Evolutionary conservation across 2,797 vertebrate species (phyloP).

Genomic region (Eurystomus glaucurus): DNA sequence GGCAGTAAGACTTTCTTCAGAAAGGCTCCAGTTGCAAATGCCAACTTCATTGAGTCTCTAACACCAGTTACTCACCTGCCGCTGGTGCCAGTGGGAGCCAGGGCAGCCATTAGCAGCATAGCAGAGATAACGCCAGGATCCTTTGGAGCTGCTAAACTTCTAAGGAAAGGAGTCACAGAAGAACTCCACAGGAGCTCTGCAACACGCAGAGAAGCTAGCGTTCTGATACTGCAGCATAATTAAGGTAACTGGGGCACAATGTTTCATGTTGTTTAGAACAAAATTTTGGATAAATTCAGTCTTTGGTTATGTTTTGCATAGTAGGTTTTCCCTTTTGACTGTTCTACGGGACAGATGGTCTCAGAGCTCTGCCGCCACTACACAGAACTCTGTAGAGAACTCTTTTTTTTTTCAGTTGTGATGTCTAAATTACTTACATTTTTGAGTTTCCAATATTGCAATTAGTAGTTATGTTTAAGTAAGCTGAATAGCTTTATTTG

Average conservation of each 20-base stretch:
- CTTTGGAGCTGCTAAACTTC: conserved; percentile 7
- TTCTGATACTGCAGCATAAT: neutral
- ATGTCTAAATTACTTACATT: neutral
- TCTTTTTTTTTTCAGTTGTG: neutral
- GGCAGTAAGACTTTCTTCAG: neutral
- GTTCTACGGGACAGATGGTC: neutral
- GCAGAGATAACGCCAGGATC: rapidly evolving
- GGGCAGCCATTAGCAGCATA: neutral
- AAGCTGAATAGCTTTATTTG: conserved; percentile 14
- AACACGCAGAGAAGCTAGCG: neutral
- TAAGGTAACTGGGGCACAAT: conserved; percentile 42
- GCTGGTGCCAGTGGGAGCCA: neutral
- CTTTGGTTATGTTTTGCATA: neutral
- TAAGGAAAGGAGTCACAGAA: neutral
- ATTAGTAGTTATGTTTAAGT: conserved; percentile 18
- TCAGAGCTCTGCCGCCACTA: neutral
- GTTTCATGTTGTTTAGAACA: neutral
- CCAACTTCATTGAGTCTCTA: neutral
- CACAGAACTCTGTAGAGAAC: neutral
- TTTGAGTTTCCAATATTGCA: conserved; percentile 23
- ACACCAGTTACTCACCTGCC: neutral
- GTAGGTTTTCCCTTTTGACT: neutral
- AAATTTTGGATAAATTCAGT: neutral
- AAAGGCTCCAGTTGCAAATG: neutral
- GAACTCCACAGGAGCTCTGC: conserved; percentile 16